Evolutionary conservation across 2,113 vertebrate genomes (phyloP).

Genomic region (Rafetus swinhoei): DNA sequence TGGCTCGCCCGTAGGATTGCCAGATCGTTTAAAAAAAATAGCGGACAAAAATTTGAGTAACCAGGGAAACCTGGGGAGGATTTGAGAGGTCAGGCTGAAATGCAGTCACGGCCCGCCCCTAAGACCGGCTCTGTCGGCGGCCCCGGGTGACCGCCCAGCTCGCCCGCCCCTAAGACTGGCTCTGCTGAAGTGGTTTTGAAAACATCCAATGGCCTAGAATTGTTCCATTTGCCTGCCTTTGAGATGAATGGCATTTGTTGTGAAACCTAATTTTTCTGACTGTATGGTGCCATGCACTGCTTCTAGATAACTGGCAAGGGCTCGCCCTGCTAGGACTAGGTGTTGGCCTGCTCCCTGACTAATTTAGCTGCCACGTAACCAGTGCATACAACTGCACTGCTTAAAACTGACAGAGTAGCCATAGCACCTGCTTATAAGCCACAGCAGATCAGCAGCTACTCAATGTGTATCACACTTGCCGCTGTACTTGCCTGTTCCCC

Average conservation of each 20-base stretch:
- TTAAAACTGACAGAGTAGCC: not conserved
- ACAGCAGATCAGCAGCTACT: not conserved
- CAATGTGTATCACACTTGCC: not conserved
- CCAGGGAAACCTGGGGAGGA: no score
- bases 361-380: not conserved
- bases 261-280: conserved; percentile 51
- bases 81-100: no score
- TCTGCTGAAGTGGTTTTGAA: not conserved
- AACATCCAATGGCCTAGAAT: not conserved
- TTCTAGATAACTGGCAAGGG: conserved; percentile 29
- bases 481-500: not conserved
- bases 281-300: conserved; percentile 29
- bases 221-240: not conserved
- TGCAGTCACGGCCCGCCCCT: no score
- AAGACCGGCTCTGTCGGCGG: no score
- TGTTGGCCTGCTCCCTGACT: not conserved
- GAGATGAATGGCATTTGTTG: conserved; percentile 23
- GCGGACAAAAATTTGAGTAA: no score
- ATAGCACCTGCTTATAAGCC: not conserved
- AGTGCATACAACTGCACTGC: not conserved
- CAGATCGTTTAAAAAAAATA: no score
- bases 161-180: no score
- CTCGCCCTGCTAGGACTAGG: not conserved
- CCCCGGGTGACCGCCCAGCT: no score
- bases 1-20: no score